These are phyloP conservation scores for Phoeniculus purpureus DNA, from an alignment of 2,797 vertebrate species.

Conservation along the genomic window DNA sequence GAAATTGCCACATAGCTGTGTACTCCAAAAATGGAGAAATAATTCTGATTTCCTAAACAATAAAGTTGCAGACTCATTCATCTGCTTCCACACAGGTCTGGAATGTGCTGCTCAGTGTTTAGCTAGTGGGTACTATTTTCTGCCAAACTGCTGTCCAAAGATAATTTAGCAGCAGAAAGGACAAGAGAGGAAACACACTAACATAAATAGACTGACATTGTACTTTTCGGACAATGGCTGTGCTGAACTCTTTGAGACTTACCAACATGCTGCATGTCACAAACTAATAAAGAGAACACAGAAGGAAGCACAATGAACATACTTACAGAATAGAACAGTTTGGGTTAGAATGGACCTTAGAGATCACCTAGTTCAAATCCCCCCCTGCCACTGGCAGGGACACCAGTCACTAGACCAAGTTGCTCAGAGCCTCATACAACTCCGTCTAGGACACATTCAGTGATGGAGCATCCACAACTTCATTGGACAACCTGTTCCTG, in stretches of 20 bases:
- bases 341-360: no score
- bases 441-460: no score
- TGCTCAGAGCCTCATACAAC: no score
- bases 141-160: neutral
- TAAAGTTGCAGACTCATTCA: neutral
- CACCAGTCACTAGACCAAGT: no score
- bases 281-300: neutral
- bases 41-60: neutral
- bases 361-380: no score
- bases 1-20: neutral
- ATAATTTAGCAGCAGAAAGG: neutral
- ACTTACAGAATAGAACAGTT: neutral
- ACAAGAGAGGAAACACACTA: neutral
- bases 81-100: neutral
- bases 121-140: neutral
- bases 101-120: neutral
- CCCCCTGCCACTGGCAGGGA: no score
- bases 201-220: neutral
- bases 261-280: accelerated
- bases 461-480: no score
- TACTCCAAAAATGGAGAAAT: neutral
- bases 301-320: neutral
- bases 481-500: no score
- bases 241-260: neutral
- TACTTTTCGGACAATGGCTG: neutral